phyloP scores from a whole-genome alignment of 2,113 vertebrate species.

The Myanophis thanlyinensis region DNA sequence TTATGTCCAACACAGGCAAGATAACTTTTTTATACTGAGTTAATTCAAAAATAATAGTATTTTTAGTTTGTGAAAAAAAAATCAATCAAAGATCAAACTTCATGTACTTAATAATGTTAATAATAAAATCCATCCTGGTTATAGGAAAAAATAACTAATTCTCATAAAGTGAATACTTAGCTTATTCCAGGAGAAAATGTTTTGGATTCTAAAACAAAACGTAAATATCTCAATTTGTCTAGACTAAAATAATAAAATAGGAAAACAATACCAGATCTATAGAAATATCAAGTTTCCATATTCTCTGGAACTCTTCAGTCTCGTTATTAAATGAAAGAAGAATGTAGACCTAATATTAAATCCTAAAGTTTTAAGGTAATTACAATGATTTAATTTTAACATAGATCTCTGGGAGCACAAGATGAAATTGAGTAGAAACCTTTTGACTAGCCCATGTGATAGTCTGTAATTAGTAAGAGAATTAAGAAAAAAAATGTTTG shows the following conservation, averaged over 20 bases:
- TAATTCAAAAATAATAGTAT: neutral
- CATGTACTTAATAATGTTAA: neutral
- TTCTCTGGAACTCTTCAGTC: neutral
- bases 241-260: neutral
- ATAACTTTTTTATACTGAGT: neutral
- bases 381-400: neutral
- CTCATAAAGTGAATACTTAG: neutral
- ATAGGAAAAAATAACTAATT: neutral
- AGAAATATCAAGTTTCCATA: neutral
- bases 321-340: neutral
- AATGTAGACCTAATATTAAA: neutral
- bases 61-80: neutral
- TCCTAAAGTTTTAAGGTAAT: neutral
- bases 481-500: neutral
- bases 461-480: neutral
- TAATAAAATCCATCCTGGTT: neutral
- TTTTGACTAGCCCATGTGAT: neutral
- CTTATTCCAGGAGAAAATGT: neutral
- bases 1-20: neutral
- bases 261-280: neutral
- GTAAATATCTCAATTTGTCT: neutral
- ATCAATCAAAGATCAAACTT: neutral
- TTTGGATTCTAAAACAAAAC: neutral
- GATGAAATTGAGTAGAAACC: neutral
- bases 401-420: neutral